These are phyloP conservation scores for Helostoma temminkii DNA, from an alignment of 2,797 vertebrate genomes.

Conservation along the genomic window DNA sequence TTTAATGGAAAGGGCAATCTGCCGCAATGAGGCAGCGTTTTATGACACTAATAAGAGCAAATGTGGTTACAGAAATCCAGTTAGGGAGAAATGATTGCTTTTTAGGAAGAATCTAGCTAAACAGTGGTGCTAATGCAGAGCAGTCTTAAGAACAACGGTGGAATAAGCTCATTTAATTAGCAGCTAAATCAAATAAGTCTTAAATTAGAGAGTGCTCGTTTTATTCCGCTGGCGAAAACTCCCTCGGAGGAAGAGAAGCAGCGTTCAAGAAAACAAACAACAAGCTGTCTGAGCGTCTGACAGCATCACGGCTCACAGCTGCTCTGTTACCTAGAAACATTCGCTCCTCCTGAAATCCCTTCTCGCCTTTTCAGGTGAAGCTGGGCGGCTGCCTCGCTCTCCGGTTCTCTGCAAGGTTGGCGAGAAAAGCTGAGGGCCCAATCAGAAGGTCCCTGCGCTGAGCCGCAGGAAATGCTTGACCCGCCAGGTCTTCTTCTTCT, in stretches of 20 bases:
- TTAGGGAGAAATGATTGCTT: slow-evolving; percentile 58
- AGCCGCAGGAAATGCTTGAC: slow-evolving; percentile 39
- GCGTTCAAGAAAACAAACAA: slow-evolving; percentile 48
- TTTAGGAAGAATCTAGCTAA: slow-evolving; percentile 40
- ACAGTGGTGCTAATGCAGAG: slow-evolving; percentile 36
- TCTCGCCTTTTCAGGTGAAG: slow-evolving; percentile 42
- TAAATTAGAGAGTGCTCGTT: slow-evolving; percentile 47
- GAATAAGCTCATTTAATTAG: slow-evolving; percentile 57
- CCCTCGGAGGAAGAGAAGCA: slow-evolving; percentile 11
- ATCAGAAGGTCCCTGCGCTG: slow-evolving; percentile 62
- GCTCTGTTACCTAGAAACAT: slow-evolving; percentile 37
- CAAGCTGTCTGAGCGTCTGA: slow-evolving; percentile 39
- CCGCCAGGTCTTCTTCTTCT: slow-evolving; percentile 27
- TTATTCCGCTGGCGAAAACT: slow-evolving; percentile 10
- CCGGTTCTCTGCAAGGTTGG: slow-evolving; percentile 38
- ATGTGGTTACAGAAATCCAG: slow-evolving; percentile 53
- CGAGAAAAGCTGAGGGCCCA: slow-evolving; percentile 61
- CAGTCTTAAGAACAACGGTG: slow-evolving; percentile 37
- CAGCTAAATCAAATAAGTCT: slow-evolving; percentile 60
- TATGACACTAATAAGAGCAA: slow-evolving; percentile 50
- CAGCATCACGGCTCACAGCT: slow-evolving; percentile 27
- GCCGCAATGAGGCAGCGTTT: slow-evolving; percentile 3
- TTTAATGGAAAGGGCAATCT: slow-evolving; percentile 31
- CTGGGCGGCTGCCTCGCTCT: slow-evolving; percentile 21
- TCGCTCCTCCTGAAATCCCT: slow-evolving; percentile 5